These are phyloP conservation scores for Agapornis canus DNA, from an alignment of 2,797 vertebrate species.

Conservation along the genomic window DNA sequence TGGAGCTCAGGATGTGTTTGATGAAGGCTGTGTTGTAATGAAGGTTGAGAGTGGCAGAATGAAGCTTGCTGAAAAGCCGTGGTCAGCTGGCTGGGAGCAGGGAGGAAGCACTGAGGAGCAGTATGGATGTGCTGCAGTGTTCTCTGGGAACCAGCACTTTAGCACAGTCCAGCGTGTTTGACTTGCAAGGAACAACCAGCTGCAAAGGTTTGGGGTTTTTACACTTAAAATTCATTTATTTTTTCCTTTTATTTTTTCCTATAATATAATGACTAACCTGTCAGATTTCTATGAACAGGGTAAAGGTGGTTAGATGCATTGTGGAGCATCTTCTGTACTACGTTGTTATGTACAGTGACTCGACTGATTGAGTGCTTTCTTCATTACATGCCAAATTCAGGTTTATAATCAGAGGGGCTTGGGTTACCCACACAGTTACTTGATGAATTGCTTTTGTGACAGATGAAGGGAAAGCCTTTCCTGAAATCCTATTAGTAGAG, in stretches of 20 bases:
- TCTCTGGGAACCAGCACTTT: background rate
- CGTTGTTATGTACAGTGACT: background rate
- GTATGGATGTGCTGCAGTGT: fast-evolving
- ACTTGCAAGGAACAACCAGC: background rate
- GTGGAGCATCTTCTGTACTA: background rate
- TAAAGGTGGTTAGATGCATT: background rate
- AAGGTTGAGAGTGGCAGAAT: background rate
- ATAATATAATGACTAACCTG: background rate
- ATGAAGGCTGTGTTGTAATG: background rate
- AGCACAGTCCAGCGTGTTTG: background rate
- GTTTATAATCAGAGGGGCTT: background rate
- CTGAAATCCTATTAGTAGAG: conserved; percentile 11
- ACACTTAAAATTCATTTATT: background rate
- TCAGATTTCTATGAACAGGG: background rate
- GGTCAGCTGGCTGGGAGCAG: background rate
- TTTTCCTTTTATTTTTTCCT: background rate
- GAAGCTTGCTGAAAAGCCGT: background rate
- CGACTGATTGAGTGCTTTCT: background rate
- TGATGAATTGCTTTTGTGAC: conserved; percentile 12
- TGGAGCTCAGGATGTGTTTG: background rate
- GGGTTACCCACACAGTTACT: background rate
- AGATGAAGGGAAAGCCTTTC: conserved; percentile 5
- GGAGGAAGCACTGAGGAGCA: background rate
- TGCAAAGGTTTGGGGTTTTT: background rate
- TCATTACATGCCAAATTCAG: background rate